phyloP scores from a whole-genome alignment of 2,113 vertebrate species.

The Axis porcinus region DNA sequence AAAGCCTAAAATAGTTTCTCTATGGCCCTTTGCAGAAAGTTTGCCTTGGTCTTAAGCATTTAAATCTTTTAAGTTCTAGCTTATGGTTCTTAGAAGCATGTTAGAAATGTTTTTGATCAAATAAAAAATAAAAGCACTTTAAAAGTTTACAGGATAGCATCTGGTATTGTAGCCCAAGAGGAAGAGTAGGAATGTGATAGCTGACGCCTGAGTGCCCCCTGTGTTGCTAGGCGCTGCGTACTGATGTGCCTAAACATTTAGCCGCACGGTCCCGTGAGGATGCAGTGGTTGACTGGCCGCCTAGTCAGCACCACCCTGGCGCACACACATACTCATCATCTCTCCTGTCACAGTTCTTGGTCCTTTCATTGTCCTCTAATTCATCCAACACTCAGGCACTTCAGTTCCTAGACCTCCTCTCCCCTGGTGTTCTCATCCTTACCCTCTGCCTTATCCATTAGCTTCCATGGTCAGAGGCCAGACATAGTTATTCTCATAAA shows the following conservation, averaged over 20 bases:
- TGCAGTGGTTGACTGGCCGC: neutral
- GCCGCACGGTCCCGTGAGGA: no score
- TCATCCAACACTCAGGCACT: neutral
- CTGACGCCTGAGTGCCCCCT: fast-evolving
- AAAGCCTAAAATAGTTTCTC: neutral
- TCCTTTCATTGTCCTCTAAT: neutral
- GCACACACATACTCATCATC: neutral
- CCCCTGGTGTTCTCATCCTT: neutral
- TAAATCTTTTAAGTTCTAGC: neutral
- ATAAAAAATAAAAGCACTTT: neutral
- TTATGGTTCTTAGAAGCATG: neutral
- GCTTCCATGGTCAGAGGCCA: neutral
- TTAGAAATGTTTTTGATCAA: neutral
- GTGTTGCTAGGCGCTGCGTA: neutral
- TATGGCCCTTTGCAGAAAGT: neutral
- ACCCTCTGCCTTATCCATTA: neutral
- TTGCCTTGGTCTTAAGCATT: neutral
- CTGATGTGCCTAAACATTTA: neutral
- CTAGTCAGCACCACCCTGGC: neutral
- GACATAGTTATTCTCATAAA: neutral
- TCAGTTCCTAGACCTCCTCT: neutral
- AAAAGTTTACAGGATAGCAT: neutral
- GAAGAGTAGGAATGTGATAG: neutral
- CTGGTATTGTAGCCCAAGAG: neutral
- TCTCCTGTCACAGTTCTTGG: neutral